These are phyloP conservation scores for Epistrophella euchroma DNA, from an alignment of 2,888 invertebrate genomes.

Conservation along the genomic window DNA sequence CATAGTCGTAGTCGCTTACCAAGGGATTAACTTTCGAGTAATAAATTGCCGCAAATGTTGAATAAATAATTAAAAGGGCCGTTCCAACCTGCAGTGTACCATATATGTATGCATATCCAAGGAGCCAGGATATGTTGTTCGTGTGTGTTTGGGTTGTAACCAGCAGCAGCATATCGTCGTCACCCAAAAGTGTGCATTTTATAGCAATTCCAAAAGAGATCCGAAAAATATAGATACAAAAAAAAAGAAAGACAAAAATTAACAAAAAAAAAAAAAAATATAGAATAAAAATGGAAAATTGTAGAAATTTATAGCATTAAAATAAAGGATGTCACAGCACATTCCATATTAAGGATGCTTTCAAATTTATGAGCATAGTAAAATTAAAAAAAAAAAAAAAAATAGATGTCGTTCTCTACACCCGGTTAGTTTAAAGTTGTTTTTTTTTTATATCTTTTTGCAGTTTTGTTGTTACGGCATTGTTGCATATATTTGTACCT, in stretches of 20 bases:
- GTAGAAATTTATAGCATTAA: constrained; percentile 73
- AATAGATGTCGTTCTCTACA: constrained; percentile 48
- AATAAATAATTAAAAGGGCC: constrained; percentile 91
- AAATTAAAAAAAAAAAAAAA: constrained; percentile 50
- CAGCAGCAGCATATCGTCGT: constrained; percentile 11
- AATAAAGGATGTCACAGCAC: constrained; percentile 73
- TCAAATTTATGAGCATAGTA: constrained; percentile 64
- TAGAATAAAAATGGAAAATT: constrained; percentile 70
- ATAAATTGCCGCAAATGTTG: constrained; percentile 93
- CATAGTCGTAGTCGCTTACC: constrained; percentile 91
- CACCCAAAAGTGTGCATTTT: constrained; percentile 69
- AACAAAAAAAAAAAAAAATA: constrained; percentile 16
- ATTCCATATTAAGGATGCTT: constrained; percentile 67
- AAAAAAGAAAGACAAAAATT: constrained; percentile 16
- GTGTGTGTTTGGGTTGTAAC: constrained; percentile 27
- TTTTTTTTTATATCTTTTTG: neutral
- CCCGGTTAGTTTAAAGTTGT: constrained; percentile 27
- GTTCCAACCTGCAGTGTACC: constrained; percentile 88
- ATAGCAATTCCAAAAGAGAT: constrained; percentile 58
- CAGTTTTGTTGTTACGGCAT: neutral
- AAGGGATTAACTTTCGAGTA: constrained; percentile 94
- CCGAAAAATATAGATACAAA: constrained; percentile 27
- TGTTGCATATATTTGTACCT: neutral
- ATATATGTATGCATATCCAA: neutral
- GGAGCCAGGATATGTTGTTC: constrained; percentile 16